A percentile compares a stretch with the other conserved stretches of the same genome.
phyloP scores from a whole-genome alignment of 2,113 vertebrate species.

The Tor tambroides region DNA sequence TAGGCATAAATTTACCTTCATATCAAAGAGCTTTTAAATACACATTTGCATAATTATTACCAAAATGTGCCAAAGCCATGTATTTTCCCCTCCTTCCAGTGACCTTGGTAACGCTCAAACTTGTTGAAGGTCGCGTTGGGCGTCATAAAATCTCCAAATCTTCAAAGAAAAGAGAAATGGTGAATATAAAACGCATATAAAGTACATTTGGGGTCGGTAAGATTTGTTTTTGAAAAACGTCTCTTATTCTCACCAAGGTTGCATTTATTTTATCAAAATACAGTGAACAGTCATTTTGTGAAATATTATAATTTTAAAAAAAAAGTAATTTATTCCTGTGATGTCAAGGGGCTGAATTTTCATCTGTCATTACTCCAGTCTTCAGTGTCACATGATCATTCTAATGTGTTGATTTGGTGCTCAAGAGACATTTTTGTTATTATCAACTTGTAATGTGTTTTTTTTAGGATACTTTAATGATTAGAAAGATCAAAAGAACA shows the following conservation, averaged over 20 bases:
- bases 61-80: constrained; percentile 92
- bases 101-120: constrained; percentile 86
- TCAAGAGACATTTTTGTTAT: not conserved
- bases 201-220: not conserved
- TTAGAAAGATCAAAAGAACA: not conserved
- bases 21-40: not conserved
- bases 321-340: not conserved
- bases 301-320: not conserved
- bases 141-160: constrained; percentile 87
- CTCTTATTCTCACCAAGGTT: not conserved
- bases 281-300: not conserved
- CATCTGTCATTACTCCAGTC: not conserved
- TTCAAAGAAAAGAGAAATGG: constrained; percentile 56
- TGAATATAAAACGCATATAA: not conserved
- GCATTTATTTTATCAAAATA: not conserved
- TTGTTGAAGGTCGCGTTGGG: constrained; percentile 85
- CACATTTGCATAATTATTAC: constrained; percentile 68
- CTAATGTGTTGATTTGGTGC: not conserved
- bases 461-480: not conserved
- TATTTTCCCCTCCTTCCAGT: constrained; percentile 96
- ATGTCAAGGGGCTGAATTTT: not conserved
- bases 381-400: not conserved
- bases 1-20: too few species aligned
- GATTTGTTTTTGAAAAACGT: not conserved
- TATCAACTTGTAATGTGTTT: too few species aligned